Percentiles rank a stretch among this genome's conserved stretches.
Evolutionary conservation across 2,888 invertebrate genomes (phyloP).

Genomic region (Parnassius glacialis): DNA sequence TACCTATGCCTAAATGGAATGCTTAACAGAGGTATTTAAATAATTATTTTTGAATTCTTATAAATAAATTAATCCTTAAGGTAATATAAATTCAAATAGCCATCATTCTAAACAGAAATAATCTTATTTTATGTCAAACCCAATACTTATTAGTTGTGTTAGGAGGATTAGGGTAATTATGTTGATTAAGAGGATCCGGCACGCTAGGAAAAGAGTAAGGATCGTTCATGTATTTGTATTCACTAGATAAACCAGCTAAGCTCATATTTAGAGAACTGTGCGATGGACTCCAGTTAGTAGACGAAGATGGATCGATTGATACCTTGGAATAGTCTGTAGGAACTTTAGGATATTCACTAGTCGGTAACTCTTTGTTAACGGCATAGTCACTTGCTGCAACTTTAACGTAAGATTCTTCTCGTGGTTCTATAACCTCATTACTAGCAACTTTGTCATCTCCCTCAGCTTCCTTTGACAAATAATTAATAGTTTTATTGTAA

Average conservation of each 20-base stretch:
- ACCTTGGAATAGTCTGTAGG: constrained; percentile 76
- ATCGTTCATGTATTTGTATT: constrained; percentile 77
- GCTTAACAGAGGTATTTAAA: constrained; percentile 67
- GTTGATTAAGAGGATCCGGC: constrained; percentile 67
- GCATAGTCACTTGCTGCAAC: constrained; percentile 60
- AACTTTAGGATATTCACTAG: constrained; percentile 80
- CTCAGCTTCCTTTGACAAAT: constrained; percentile 69
- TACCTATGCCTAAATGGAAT: constrained; percentile 59
- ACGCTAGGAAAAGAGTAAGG: constrained; percentile 74
- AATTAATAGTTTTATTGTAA: constrained; percentile 69
- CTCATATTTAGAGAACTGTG: constrained; percentile 76
- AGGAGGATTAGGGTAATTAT: constrained; percentile 69
- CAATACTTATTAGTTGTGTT: constrained; percentile 73
- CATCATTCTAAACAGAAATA: no score
- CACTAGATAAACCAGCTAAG: constrained; percentile 68
- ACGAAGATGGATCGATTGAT: constrained; percentile 70
- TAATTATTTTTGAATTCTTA: constrained; percentile 46
- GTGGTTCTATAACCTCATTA: constrained; percentile 67
- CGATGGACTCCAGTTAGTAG: constrained; percentile 79
- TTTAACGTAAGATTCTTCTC: constrained; percentile 67
- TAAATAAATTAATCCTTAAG: constrained; percentile 27
- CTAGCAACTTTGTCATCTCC: constrained; percentile 63
- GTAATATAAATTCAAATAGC: background rate
- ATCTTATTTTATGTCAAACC: constrained; percentile 61
- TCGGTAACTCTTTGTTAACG: constrained; percentile 59